These are phyloP conservation scores for Melanerpes aurifrons DNA, from an alignment of 2,113 vertebrate genomes.

Conservation along the genomic window DNA sequence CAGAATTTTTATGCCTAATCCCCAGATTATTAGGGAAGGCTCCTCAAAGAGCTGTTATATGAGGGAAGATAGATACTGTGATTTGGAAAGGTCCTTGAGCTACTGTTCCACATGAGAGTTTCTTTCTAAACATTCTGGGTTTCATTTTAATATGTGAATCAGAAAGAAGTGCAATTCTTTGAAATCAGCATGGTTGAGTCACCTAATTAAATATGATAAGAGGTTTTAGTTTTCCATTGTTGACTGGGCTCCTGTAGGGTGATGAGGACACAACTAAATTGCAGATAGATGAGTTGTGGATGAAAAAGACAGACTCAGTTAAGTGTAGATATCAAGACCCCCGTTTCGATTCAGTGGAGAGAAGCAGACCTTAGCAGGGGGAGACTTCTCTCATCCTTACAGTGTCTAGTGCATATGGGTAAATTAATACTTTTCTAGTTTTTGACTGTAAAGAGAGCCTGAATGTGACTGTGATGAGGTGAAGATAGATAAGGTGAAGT, in stretches of 20 bases:
- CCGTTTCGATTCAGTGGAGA: neutral
- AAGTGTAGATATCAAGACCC: neutral
- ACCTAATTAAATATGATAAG: slow-evolving; percentile 49
- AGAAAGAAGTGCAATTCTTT: slow-evolving; percentile 5
- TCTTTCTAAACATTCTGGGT: slow-evolving; percentile 24
- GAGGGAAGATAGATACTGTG: neutral
- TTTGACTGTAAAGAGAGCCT: neutral
- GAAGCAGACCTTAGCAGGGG: neutral
- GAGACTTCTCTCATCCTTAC: neutral
- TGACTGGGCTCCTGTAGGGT: slow-evolving; percentile 25
- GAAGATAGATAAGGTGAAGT: neutral
- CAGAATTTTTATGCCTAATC: neutral
- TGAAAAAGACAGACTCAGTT: neutral
- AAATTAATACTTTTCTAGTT: neutral
- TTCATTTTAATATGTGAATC: slow-evolving; percentile 55
- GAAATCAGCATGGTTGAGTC: slow-evolving; percentile 46
- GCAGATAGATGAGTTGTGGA: neutral
- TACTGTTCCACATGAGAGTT: neutral
- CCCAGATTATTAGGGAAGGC: neutral
- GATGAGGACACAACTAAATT: neutral
- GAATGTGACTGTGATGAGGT: neutral
- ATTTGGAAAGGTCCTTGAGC: slow-evolving; percentile 28
- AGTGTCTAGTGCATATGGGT: neutral
- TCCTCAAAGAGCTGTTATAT: neutral
- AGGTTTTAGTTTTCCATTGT: slow-evolving; percentile 38